Conservation (phyloP, 2,797 vertebrate species). For the Anguilla obscura region DNA sequence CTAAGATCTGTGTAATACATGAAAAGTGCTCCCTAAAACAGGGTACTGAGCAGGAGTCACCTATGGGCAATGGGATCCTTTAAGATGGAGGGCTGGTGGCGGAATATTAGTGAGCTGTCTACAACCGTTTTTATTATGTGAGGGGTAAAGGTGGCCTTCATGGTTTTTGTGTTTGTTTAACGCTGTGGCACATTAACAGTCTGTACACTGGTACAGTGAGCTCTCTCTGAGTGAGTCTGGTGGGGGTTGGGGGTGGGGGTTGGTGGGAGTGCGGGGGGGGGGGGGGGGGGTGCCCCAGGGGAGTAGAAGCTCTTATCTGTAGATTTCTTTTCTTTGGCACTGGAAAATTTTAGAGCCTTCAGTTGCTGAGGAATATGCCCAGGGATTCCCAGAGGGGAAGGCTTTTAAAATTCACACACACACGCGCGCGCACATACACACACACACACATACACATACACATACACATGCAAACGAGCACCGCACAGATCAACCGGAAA, state of each 20-base stretch:
- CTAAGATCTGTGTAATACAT: not conserved
- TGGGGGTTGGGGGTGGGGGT: not conserved
- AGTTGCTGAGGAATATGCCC: not conserved
- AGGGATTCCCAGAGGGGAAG: slow-evolving; percentile 6
- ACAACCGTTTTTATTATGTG: not conserved
- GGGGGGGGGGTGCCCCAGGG: not conserved
- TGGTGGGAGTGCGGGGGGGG: not conserved
- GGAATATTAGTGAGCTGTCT: not conserved
- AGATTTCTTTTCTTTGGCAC: slow-evolving; percentile 2
- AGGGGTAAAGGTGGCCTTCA: not conserved
- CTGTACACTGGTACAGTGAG: not conserved
- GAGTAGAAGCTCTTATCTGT: slow-evolving; percentile 5
- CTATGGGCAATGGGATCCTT: not conserved
- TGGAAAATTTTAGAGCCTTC: not conserved
- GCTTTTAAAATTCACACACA: not conserved
- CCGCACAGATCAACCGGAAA: not conserved
- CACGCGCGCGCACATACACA: not conserved
- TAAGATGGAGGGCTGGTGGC: not conserved
- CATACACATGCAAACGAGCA: not conserved
- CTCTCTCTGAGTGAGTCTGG: not conserved
- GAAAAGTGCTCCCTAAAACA: not conserved
- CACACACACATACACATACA: not conserved
- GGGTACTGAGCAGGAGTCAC: not conserved
- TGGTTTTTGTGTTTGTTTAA: not conserved
- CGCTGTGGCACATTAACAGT: not conserved